phyloP scores from a whole-genome alignment of 2,888 invertebrate genomes.

The Cerceris ruficornis region DNA sequence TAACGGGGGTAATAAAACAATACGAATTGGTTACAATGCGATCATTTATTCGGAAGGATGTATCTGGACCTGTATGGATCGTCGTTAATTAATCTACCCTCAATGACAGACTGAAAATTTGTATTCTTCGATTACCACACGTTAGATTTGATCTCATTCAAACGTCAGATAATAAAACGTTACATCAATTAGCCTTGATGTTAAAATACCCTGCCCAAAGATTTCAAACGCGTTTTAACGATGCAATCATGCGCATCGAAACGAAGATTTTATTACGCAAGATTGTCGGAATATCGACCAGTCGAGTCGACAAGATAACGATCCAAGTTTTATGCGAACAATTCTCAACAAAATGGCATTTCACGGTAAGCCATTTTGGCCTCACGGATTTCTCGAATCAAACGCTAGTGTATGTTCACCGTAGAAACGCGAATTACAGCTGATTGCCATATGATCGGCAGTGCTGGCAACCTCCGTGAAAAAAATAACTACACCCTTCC shows the following conservation, averaged over 20 bases:
- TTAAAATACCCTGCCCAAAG: conserved; percentile 37
- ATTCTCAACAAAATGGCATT: conserved; percentile 2
- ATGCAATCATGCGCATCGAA: conserved; percentile 18
- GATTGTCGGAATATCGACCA: neutral
- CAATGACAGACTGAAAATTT: neutral
- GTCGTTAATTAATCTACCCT: no score
- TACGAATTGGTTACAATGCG: neutral
- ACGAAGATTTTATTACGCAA: conserved; percentile 28
- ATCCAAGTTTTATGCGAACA: neutral
- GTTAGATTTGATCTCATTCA: conserved; percentile 31
- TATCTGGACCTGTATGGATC: no score
- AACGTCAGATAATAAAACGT: conserved; percentile 37
- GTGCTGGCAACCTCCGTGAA: conserved; percentile 57
- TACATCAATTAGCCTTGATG: conserved; percentile 55
- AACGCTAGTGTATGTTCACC: conserved; percentile 20
- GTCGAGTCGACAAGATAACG: neutral
- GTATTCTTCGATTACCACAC: conserved; percentile 17
- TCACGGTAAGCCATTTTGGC: neutral
- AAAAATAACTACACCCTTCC: conserved; percentile 22
- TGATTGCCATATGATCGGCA: conserved; percentile 78
- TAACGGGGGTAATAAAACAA: conserved; percentile 15
- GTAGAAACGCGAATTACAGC: conserved; percentile 68
- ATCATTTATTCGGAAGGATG: no score
- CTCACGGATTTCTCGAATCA: conserved; percentile 15
- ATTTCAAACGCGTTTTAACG: conserved; percentile 18